These are phyloP conservation scores for Amphiprion percula DNA, from an alignment of 2,113 vertebrate species.

Conservation along the genomic window DNA sequence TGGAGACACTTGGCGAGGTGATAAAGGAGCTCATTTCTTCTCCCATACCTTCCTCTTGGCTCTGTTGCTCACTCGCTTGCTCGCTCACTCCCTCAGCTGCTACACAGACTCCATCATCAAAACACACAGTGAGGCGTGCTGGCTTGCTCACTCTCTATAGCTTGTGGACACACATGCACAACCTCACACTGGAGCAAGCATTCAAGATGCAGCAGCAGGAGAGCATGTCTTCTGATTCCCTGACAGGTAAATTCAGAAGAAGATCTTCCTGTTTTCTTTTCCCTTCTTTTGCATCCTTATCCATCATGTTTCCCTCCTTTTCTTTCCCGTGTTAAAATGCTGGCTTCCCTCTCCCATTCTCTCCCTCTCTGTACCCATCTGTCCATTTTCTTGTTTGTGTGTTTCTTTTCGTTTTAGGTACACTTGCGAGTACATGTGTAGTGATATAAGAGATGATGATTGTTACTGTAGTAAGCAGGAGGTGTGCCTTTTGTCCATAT, in stretches of 20 bases:
- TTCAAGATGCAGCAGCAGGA: constrained; percentile 79
- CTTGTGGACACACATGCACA: constrained; percentile 43
- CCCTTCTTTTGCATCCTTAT: constrained; percentile 31
- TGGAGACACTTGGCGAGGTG: constrained; percentile 47
- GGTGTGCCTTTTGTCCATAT: constrained; percentile 52
- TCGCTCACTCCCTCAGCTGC: constrained; percentile 48
- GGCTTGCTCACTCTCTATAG: constrained; percentile 51
- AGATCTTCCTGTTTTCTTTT: constrained; percentile 21
- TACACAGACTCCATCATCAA: constrained; percentile 63
- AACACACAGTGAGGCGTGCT: constrained; percentile 68
- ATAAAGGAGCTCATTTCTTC: constrained; percentile 38
- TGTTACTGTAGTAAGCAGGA: constrained; percentile 43
- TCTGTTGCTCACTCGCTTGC: constrained; percentile 32
- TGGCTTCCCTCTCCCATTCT: constrained; percentile 8
- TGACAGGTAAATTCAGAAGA: constrained; percentile 75
- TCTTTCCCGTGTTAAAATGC: constrained; percentile 22
- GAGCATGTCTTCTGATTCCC: constrained; percentile 67
- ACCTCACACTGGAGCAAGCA: constrained; percentile 56
- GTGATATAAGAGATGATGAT: constrained; percentile 15
- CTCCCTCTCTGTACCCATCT: constrained; percentile 26
- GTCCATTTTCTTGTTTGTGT: constrained; percentile 16
- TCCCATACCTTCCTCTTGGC: constrained; percentile 31
- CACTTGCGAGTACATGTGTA: constrained; percentile 17
- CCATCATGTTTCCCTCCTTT: constrained; percentile 18
- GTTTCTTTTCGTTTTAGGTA: neutral